These are phyloP conservation scores for Clivina fossor DNA, from an alignment of 2,888 invertebrate genomes.

Conservation along the genomic window DNA sequence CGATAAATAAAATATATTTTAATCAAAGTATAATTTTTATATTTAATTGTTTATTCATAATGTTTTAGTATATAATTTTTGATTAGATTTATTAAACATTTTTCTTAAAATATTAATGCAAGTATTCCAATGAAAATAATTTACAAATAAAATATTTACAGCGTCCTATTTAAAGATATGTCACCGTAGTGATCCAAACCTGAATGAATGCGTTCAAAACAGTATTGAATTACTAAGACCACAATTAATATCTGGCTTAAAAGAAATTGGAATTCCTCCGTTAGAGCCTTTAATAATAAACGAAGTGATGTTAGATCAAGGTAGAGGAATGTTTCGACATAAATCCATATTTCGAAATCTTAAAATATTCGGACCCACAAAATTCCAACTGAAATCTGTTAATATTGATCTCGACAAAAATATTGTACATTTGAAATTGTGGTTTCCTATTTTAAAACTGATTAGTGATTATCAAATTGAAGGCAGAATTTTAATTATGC, in stretches of 20 bases:
- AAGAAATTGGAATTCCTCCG: conserved; percentile 63
- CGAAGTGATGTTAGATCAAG: conserved; percentile 63
- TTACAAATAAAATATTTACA: too few species aligned
- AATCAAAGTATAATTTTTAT: too few species aligned
- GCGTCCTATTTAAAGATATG: conserved; percentile 70
- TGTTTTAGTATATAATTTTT: too few species aligned
- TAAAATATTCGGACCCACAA: conserved; percentile 62
- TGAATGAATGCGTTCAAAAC: conserved; percentile 64
- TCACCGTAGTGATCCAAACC: conserved; percentile 62
- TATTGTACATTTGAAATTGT: conserved; percentile 61
- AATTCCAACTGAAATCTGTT: conserved; percentile 61
- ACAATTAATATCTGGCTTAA: conserved; percentile 62
- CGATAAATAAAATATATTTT: too few species aligned
- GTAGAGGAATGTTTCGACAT: conserved; percentile 62
- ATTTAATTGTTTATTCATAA: too few species aligned
- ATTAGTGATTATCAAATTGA: conserved; percentile 66
- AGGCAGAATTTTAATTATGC: conserved; percentile 73
- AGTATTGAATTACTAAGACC: conserved; percentile 65
- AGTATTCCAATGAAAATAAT: too few species aligned
- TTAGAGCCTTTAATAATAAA: conserved; percentile 66
- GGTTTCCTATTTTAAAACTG: conserved; percentile 66
- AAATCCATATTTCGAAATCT: conserved; percentile 63
- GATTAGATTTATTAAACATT: too few species aligned
- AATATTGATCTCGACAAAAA: conserved; percentile 60
- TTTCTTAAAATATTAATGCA: too few species aligned